These are phyloP conservation scores for Pomacea canaliculata DNA, from an alignment of 2,888 invertebrate genomes.

Conservation along the genomic window DNA sequence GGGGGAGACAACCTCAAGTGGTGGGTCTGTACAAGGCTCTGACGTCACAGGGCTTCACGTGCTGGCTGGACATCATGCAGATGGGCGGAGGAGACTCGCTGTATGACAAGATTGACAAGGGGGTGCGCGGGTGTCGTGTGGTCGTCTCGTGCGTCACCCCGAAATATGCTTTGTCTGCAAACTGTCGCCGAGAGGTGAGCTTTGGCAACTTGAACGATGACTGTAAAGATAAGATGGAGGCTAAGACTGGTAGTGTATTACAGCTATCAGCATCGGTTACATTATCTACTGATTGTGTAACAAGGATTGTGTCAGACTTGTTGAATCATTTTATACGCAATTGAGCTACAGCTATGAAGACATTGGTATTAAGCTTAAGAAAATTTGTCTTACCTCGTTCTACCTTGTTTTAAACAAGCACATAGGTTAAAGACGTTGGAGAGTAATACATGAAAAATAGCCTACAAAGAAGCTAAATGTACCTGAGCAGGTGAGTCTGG, in stretches of 20 bases:
- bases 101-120: conserved; percentile 62
- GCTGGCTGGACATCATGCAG: conserved; percentile 65
- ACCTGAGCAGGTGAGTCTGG: conserved; percentile 49
- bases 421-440: no score
- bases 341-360: no score
- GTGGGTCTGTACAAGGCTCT: conserved; percentile 51
- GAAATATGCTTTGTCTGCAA: conserved; percentile 64
- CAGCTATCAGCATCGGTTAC: background rate
- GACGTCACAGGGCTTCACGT: conserved; percentile 46
- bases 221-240: conserved; percentile 40
- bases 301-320: background rate
- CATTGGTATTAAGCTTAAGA: no score
- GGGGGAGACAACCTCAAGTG: conserved; percentile 62
- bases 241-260: background rate
- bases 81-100: conserved; percentile 66
- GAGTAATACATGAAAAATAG: no score
- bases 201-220: conserved; percentile 42
- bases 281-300: background rate
- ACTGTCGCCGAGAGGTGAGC: conserved; percentile 62
- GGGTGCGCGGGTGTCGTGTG: conserved; percentile 49
- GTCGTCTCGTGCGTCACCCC: conserved; percentile 63
- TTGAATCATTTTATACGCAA: no score
- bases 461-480: no score
- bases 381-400: background rate
- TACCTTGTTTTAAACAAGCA: no score